Evolutionary conservation across 2,888 invertebrate genomes (phyloP), one percentile per base, ranked within the genome.

Genomic region (Philhelius pedissequus): DNA sequence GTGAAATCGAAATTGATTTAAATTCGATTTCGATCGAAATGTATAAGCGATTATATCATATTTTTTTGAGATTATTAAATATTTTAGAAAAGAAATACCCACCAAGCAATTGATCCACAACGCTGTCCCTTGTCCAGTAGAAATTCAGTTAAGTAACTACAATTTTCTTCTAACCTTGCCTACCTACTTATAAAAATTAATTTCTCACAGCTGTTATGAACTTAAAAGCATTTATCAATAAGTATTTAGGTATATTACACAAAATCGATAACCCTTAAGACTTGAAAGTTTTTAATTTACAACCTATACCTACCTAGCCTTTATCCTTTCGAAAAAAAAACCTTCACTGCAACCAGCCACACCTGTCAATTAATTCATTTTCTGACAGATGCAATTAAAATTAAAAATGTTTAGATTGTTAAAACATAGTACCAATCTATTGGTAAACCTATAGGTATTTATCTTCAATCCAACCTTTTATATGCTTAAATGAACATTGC

Each of bases 351-450:
- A 32, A 20, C 11, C 18, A 35, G 30, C 62, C 62, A 62, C 62
- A 62, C 62, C 62, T 62, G 62, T 43, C 60, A 27, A 62, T 62
- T 43, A 25, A 62, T 62, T 43, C 13, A 40, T 43, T 43, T 4
- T 43, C 62, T 30, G 62, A 62, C 62, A 62, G 62, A 15, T 62
- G 62, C 62, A 62, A 62, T 43, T 62, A 38, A 60, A 58, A n/a
- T 9, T 25, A 9, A 43, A 60, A 60, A 18, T 32, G 6, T 60
- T 60, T 40, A 15, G 25, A 60, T 60, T 60, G 40, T 40, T 60
- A 40, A 35, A 15, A 8, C 15, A 22, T 13, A 22, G 1, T 20
- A 27, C 27, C 52, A 4, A 30, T 27, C 50, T 22, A 22, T 22
- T 0, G 13, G 6, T 13, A 35, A 4, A 15, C 8, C 11, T 40